These are phyloP conservation scores for Idaea straminata DNA, from an alignment of 2,888 invertebrate species.

Conservation along the genomic window DNA sequence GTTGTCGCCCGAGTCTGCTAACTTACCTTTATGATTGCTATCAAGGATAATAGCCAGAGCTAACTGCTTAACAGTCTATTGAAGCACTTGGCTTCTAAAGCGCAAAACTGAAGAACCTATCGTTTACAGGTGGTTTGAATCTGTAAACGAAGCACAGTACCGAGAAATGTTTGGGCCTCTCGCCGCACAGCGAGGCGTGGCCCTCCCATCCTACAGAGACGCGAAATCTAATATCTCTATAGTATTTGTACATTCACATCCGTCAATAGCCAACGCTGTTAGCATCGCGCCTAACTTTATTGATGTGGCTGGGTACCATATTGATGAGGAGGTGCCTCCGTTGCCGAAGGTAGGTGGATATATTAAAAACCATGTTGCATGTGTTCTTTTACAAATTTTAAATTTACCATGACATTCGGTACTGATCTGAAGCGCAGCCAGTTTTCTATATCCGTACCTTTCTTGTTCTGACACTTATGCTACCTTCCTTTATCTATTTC, in stretches of 20 bases:
- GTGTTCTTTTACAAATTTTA: no score
- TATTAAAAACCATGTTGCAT: no score
- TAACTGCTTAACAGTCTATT: background rate
- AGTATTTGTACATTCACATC: constrained; percentile 51
- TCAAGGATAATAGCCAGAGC: background rate
- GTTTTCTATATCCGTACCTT: no score
- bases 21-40: no score
- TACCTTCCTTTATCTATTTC: no score
- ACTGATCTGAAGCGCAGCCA: no score
- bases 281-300: constrained; percentile 52
- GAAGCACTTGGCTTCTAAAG: no score
- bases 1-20: background rate
- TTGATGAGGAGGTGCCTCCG: constrained; percentile 40
- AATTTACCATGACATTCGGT: no score
- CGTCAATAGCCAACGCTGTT: constrained; percentile 39
- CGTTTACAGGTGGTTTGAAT: background rate
- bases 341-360: constrained; percentile 46
- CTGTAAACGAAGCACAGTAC: constrained; percentile 24
- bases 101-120: background rate
- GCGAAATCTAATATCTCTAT: constrained; percentile 46
- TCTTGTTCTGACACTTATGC: no score
- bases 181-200: constrained; percentile 40
- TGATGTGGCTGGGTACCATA: constrained; percentile 56
- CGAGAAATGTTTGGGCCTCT: constrained; percentile 35
- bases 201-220: constrained; percentile 36